Percentiles rank a stretch among this genome's conserved stretches.
phyloP scores from a whole-genome alignment of 2,888 invertebrate species.

The Eupeodes latifasciatus region DNA sequence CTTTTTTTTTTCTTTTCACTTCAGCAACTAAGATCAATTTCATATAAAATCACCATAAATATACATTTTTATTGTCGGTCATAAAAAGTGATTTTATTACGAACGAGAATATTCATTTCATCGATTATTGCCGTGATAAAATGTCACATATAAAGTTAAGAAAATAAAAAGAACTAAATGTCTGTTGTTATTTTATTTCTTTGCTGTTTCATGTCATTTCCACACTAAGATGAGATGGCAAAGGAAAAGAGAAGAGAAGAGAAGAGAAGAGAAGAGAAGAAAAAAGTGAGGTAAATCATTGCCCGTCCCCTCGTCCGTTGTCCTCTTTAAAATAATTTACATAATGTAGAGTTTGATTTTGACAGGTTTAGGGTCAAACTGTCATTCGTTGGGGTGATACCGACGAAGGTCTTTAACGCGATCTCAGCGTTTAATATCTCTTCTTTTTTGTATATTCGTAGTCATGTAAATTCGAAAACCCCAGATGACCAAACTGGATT shows the following conservation, averaged over 20 bases:
- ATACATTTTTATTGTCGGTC: slow-evolving; percentile 60
- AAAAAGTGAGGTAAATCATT: slow-evolving; percentile 37
- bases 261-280: neutral
- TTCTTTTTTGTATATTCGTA: neutral
- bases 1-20: neutral
- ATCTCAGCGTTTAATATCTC: neutral
- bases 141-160: slow-evolving; percentile 47
- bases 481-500: slow-evolving; percentile 64
- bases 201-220: neutral
- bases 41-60: slow-evolving; percentile 71
- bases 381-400: slow-evolving; percentile 61
- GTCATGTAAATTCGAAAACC: no score
- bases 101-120: slow-evolving; percentile 73
- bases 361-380: slow-evolving; percentile 75
- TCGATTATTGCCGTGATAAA: slow-evolving; percentile 72
- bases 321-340: slow-evolving; percentile 57
- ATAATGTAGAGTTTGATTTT: slow-evolving; percentile 64
- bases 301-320: neutral
- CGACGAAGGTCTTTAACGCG: slow-evolving; percentile 60
- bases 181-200: neutral
- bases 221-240: neutral
- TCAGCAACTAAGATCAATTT: slow-evolving; percentile 61
- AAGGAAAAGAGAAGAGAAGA: neutral
- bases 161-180: neutral
- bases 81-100: slow-evolving; percentile 76